Base-by-base conservation (phyloP, 2,113 vertebrate species). In the Panthera leo region DNA sequence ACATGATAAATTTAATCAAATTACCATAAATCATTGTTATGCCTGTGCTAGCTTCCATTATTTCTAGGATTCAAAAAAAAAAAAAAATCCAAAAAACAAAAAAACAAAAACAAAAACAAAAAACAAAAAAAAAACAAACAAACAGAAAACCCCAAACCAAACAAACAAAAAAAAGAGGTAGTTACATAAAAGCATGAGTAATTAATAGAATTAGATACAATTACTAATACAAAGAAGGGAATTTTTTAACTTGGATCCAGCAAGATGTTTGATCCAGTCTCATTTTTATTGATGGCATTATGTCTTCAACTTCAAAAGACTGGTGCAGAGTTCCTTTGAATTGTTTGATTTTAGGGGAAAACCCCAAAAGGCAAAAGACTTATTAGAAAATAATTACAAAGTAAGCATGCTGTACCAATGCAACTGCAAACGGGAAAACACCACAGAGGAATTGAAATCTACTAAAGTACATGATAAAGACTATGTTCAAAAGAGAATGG, bases 341-440 rank as follows among this genome's bases (percentile, higher is more conserved):
- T 25, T 79, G 29, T 10, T 12, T 83, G 31, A 45, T 93, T 94
- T 87, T 65, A 68, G 29, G 94, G 9, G 51, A 84, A 87, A 94
- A 90, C 3, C 34, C 29, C 70, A 68, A 83, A 78, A 7, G 13
- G 21, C 11, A 83, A 78, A 92, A 89, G 25, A 68, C 23, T 91
- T 45, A 58, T 18, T 61, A 84, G 27, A 86, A 96, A 89, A 65
- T 85, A 95, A 96, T 89, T 90, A 90, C 11, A 67, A 73, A 94
- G 23, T 63, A 83, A 96, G n/a, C 65, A 67, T 19, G 6, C 13
- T 70, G 15, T 39, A 48, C n/a, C 23, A 58, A 2, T 34, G 11
- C 36, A 12, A 31, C 23, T 83, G 36, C 63, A 90, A 76, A 70
- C 1, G 15, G 31, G 67, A 53, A 89, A 55, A 70, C 36, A 76